These are phyloP conservation scores for Cenopis cana DNA, from an alignment of 2,888 invertebrate species.

Conservation along the genomic window DNA sequence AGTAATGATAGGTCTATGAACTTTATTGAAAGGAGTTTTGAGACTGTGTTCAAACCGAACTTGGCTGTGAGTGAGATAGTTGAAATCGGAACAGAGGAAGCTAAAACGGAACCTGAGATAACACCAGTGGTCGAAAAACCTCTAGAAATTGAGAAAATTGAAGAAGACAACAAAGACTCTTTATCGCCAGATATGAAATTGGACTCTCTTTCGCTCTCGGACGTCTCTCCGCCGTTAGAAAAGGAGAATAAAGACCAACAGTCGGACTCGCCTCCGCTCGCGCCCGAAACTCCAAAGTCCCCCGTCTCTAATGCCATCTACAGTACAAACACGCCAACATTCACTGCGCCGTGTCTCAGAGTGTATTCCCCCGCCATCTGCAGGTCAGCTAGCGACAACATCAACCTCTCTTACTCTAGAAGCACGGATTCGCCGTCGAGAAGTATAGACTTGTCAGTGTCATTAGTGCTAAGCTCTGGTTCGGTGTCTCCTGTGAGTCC, in stretches of 20 bases:
- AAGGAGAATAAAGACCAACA: conserved; percentile 56
- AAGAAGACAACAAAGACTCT: conserved; percentile 49
- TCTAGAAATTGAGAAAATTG: conserved; percentile 42
- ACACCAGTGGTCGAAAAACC: conserved; percentile 43
- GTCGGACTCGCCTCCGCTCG: conserved; percentile 67
- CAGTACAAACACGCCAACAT: conserved; percentile 50
- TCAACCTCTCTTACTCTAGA: conserved; percentile 62
- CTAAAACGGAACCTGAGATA: conserved; percentile 35
- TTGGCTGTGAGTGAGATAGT: conserved; percentile 45
- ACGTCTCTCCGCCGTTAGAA: conserved; percentile 67
- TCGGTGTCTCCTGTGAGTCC: conserved; percentile 70
- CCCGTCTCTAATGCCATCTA: conserved; percentile 45
- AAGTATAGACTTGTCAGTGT: conserved; percentile 61
- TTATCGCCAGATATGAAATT: conserved; percentile 56
- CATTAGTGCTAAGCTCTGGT: conserved; percentile 63
- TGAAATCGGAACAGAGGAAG: conserved; percentile 8
- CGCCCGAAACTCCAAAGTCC: conserved; percentile 60
- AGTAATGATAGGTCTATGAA: conserved; percentile 81
- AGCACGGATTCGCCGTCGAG: conserved; percentile 62
- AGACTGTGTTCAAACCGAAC: conserved; percentile 67
- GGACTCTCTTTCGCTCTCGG: conserved; percentile 65
- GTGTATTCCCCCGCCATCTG: conserved; percentile 77
- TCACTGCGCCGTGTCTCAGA: conserved; percentile 59
- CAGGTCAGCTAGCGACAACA: conserved; percentile 77
- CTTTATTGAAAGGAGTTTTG: conserved; percentile 82